Conservation (phyloP, 2,113 vertebrate species). For the Tupaia chinensis region DNA sequence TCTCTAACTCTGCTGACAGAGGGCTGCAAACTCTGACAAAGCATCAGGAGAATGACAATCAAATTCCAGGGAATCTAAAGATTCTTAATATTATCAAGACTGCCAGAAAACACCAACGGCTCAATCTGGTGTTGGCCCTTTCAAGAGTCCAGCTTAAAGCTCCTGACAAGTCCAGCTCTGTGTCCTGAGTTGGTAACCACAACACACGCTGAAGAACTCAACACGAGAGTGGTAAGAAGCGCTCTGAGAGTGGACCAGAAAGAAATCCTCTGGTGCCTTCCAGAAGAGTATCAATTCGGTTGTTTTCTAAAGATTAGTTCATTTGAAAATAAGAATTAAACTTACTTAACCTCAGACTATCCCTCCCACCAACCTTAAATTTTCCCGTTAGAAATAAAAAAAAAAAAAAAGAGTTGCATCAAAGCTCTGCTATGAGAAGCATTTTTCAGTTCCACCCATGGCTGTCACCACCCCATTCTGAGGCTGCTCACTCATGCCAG, state of each 20-base stretch:
- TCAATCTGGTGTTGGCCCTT: constrained; percentile 38
- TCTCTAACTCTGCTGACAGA: not conserved
- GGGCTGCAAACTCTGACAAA: not conserved
- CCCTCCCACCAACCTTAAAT: not conserved
- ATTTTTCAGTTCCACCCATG: not conserved
- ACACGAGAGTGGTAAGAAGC: not conserved
- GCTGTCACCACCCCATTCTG: not conserved
- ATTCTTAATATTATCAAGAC: not conserved
- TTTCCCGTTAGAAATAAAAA: not conserved
- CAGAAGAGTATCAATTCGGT: not conserved
- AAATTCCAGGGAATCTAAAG: not conserved
- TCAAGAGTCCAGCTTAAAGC: constrained; percentile 43
- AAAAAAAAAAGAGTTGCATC: not conserved
- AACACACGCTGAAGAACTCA: not conserved
- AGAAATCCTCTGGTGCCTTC: not conserved
- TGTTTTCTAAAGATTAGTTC: constrained; percentile 42
- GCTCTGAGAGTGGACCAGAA: constrained; percentile 33
- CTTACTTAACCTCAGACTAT: not conserved
- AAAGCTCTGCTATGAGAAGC: not conserved
- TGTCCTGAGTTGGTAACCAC: constrained; percentile 54
- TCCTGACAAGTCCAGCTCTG: constrained; percentile 27
- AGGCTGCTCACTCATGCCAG: not conserved
- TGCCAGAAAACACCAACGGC: not conserved
- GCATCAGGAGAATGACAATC: not conserved
- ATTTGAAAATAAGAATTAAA: constrained; percentile 65